These are phyloP conservation scores for Parnassius apollo DNA, from an alignment of 2,888 invertebrate genomes.

Conservation along the genomic window DNA sequence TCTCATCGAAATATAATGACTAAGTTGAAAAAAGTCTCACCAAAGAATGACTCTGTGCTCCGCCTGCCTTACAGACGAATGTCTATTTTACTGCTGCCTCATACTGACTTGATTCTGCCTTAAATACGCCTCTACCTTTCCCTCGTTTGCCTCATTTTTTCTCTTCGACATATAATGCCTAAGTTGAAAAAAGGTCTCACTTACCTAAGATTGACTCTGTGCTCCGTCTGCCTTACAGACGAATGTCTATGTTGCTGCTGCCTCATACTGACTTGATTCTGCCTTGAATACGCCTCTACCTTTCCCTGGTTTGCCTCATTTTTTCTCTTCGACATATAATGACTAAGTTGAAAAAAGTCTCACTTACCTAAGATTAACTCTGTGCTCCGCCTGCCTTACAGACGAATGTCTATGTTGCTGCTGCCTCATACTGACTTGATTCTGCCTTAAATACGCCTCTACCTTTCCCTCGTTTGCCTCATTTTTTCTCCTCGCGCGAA, in stretches of 20 bases:
- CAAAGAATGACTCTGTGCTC: conserved; percentile 75
- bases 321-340: conserved; percentile 45
- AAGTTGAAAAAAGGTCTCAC: conserved; percentile 33
- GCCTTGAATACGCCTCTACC: conserved; percentile 73
- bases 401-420: conserved; percentile 73
- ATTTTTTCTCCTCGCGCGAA: conserved; percentile 50
- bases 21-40: conserved; percentile 15
- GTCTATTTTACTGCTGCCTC: conserved; percentile 71
- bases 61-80: conserved; percentile 72
- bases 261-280: conserved; percentile 73
- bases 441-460: conserved; percentile 73
- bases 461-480: conserved; percentile 66
- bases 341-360: too few species aligned
- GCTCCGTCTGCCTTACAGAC: conserved; percentile 74
- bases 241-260: conserved; percentile 74
- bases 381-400: conserved; percentile 74
- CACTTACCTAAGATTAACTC: conserved; percentile 70
- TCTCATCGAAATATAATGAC: too few species aligned
- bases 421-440: conserved; percentile 73
- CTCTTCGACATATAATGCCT: too few species aligned
- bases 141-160: conserved; percentile 58
- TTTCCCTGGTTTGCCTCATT: conserved; percentile 60
- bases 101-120: conserved; percentile 75
- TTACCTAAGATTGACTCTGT: conserved; percentile 73
- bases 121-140: conserved; percentile 73